phyloP scores from a whole-genome alignment of 2,888 invertebrate species.

The Hyposoter dolosus region DNA sequence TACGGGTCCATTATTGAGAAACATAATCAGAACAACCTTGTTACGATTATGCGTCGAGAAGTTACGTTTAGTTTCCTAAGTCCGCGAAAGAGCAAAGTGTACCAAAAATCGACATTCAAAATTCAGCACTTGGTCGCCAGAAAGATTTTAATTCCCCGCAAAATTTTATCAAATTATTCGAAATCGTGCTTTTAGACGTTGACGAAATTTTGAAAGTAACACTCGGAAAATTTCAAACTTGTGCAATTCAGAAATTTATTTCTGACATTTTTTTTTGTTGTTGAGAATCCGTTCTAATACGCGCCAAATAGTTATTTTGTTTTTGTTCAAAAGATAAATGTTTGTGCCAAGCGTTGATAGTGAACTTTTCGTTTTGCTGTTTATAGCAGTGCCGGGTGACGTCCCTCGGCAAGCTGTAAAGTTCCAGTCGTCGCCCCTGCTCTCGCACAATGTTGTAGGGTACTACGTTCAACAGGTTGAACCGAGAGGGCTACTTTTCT shows the following conservation, averaged over 20 bases:
- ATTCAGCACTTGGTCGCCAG: too few relatives aligned
- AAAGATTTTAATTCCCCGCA: too few relatives aligned
- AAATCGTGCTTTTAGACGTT: too few relatives aligned
- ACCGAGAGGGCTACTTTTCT: conserved; percentile 53
- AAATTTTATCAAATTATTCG: too few relatives aligned
- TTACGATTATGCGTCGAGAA: not conserved
- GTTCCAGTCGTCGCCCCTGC: conserved; percentile 27
- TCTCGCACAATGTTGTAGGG: conserved; percentile 58
- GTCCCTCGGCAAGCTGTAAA: conserved; percentile 30
- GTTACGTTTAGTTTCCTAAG: too few relatives aligned
- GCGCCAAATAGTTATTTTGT: not conserved
- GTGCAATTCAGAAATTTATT: not conserved
- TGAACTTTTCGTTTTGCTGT: conserved; percentile 34
- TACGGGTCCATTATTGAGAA: not conserved
- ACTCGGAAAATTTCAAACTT: too few relatives aligned
- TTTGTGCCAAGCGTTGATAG: conserved; percentile 22
- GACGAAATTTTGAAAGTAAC: too few relatives aligned
- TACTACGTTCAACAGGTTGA: conserved; percentile 70
- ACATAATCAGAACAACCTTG: not conserved
- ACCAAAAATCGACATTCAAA: too few relatives aligned
- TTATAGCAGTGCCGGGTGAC: conserved; percentile 5
- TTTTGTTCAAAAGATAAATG: not conserved
- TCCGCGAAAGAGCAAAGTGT: too few relatives aligned
- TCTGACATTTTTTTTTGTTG: not conserved
- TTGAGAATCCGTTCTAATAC: not conserved